Base-by-base conservation (phyloP, 92 coral and sea anemone species). In the Blastomussa wellsi region DNA sequence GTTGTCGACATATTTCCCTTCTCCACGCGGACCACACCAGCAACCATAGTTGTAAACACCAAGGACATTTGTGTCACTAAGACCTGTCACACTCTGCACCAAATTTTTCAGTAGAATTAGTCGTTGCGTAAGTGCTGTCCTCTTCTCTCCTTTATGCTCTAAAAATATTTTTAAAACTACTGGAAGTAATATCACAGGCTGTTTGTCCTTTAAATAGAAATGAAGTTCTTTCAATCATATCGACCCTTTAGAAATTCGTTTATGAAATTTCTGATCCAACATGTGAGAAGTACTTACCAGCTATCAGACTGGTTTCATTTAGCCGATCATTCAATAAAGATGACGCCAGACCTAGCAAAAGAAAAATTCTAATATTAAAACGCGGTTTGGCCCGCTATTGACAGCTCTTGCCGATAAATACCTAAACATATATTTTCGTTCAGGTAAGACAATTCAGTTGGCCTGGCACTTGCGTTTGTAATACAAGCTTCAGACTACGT, bases 1-100 rank as follows among this genome's bases (percentile, higher is more conserved):
- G 76, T 72, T 72, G 76, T 72, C 76, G 49, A 72, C 44, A 35
- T 55, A 72, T 38, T 28, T 72, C 24, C 76, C 76, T 5, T 33
- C 17, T 38, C 76, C 76, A 35, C 76, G 76, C 7, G 1, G 0
- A 0, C 76, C 76, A 72, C 76, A 72, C 76, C 76, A 72, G 47
- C 76, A 72, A 20, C 76, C 76, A 16, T 72, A 72, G 11, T 3
- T 35, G 76, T 15, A 72, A 72, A 72, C 22, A 37, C 38, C 17
- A 14, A n/a, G 36, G 14, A 31, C 37, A 28, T 68, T n/a, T 31
- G 14, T 29, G 22, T 16, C 33, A 28, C 29, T 60, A 60, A 60
- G 67, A 31, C 73, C 73, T 29, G 38, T 68, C 73, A 14, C 73
- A 14, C n/a, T 38, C 31, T 68, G 7, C 14, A 68, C 36, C 73